Base-by-base conservation (phyloP, 2,113 vertebrate genomes). In the Atractosteus spatula region DNA sequence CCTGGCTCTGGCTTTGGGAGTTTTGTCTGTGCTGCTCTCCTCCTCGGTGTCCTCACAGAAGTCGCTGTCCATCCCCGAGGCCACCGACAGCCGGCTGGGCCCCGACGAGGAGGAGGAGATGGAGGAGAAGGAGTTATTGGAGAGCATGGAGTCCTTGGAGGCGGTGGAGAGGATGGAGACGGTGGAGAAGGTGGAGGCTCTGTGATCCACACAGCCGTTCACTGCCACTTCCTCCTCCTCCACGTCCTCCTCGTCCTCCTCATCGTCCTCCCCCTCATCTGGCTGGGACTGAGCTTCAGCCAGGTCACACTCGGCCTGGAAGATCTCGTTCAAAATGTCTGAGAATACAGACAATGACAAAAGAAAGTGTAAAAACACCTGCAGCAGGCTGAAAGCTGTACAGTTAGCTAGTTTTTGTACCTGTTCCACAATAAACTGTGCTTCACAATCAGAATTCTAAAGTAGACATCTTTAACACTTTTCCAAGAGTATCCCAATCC, bases 31-130 rank as follows among this genome's bases (percentile, higher is more conserved):
- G 41, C 66, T 79, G 7, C 76, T 75, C 17, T 92, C 90, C 72
- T 98, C 97, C 0, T 98, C 96, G 0, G 83, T 88, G 72, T 98
- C 97, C 11, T 98, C 97, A 0, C 86, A 90, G 1, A 94, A 98
- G 77, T 96, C 97, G 0, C 96, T 98, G 82, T 99, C 97, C 61
- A 86, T 77, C 66, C 91, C 94, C 0, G 94, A 97, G 13, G 94
- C 83, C 68, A 92, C 89, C 0, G 94, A 97, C 72, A 92, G 91
- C 0, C 95, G 93, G 0, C 94, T 96, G 2, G 87, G 92, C 8
- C 94, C 75, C 10, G 93, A 86, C 44, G 88, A 92, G 64, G 77
- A 90, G 3, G 95, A 94, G 42, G 91, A 74, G 3, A 87, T 29
- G 11, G 89, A 91, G 0, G 92, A 77, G 43, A 92, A 29, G 29